Evolutionary conservation across 2,888 invertebrate genomes (phyloP), one percentile per base, ranked within the genome.

Genomic region (Catocala nupta): DNA sequence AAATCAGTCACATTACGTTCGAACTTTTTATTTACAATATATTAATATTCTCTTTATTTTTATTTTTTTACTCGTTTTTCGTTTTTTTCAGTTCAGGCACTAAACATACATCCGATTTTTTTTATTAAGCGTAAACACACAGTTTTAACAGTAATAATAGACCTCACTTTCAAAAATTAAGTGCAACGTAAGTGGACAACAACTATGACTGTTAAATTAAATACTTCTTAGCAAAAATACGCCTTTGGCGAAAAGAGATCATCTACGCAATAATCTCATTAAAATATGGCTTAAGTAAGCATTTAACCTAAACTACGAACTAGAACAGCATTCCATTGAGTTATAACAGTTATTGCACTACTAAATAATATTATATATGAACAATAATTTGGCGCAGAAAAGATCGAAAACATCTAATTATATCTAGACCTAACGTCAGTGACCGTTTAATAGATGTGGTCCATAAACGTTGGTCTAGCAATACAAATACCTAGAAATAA

Each of bases 21-120:
- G 78, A 87, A n/a, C 82, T 84, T 87, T 91, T 93, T 93, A 92
- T 93, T 93, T 93, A 93, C 93, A 93, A 93, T 92, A 94, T 93
- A 93, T 92, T 93, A 90, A 90, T 93, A 92, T 92, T 89, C 88
- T 92, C 90, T 92, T 86, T 45, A 49, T 57, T 87, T 60, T 82
- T 84, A 85, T 59, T 82, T 84, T 85, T 81, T 82, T 80, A 56
- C 39, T 56, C 83, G 82, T 85, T 82, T 84, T 86, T 81, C 55
- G 83, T 84, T 82, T 87, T 88, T 80, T 83, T 90, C 85, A 87
- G 83, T 88, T 87, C 90, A 92, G 92, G 91, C 93, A 91, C 91
- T 86, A 88, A 85, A 87, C 83, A 84, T 82, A 84, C 81, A 83
- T 86, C 77, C 76, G 70, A 79, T 81, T 70, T 62, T 73, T 75